Evolutionary conservation across 2,113 vertebrate genomes (phyloP), one percentile per base, ranked within the genome.

Genomic region (Etia nguti): DNA sequence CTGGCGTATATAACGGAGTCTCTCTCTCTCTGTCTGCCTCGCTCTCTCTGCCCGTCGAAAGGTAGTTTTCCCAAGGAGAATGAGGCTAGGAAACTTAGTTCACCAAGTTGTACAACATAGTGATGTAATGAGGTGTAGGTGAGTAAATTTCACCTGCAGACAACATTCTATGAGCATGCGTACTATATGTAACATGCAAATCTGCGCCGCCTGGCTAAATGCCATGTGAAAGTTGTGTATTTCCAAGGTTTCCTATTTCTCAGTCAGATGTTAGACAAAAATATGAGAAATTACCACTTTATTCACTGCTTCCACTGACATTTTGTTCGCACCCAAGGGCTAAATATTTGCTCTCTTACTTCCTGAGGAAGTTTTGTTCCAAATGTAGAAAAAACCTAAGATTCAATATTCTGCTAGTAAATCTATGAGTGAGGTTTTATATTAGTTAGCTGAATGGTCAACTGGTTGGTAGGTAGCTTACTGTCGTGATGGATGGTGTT

Each of bases 401-500:
- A 16, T 15, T 59, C 26, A 59, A 59, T 26, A 29, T 59, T 29
- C 4, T 59, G 56, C 56, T 29, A 26, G 12, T 26, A 15, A 59
- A 59, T 24, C 31, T 31, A 4, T 34, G 31, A 34, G 31, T 5
- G 8, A 3, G 15, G 26, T 60, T 31, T 18, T 24, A 29, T 29
- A 59, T 59, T 29, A 16, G 26, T 31, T 31, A 31, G 3, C 34
- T 36, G 6, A 41, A 81, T 43, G 48, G 54, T 83, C 31, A 54
- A 41, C 24, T 57, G 68, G 48, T 75, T 80, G 77, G 81, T 80
- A 10, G 29, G 46, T 9, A 48, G n/a, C 55, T 59, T 46, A 65
- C 75, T 18, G 55, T 79, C 10, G 0, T 62, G 84, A 92, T 86
- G 68, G 65, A 92, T 79, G 80, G 26, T 13, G 62, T 43, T 80